Conservation (phyloP, 2,797 vertebrate species). For the Limosa lapponica region DNA sequence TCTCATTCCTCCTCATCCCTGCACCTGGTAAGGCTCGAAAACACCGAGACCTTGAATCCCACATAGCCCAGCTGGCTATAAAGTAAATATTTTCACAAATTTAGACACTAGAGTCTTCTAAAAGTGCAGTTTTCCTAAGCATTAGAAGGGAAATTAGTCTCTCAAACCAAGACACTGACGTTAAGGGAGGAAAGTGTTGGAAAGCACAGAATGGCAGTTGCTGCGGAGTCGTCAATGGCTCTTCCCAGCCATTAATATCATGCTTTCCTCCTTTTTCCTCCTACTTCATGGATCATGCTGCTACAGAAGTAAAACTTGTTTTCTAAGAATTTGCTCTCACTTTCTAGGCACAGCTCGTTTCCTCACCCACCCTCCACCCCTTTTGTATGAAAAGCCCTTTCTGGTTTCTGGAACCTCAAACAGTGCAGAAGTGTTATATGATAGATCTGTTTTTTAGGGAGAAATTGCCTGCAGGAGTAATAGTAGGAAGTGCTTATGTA, state of each 20-base stretch:
- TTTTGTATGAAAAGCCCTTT: not conserved
- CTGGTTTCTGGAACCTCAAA: not conserved
- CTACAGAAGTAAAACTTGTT: not conserved
- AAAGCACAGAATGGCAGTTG: not conserved
- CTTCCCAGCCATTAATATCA: not conserved
- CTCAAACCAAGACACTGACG: not conserved
- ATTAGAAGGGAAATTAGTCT: not conserved
- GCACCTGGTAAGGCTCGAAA: not conserved
- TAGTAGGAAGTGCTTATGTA: slow-evolving; percentile 37
- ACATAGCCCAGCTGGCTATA: not conserved
- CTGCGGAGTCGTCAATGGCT: not conserved
- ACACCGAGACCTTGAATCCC: not conserved
- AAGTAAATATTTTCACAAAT: not conserved
- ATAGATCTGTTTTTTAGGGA: not conserved
- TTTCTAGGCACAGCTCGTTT: not conserved
- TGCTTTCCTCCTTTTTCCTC: not conserved
- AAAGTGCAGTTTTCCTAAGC: not conserved
- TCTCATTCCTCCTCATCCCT: not conserved
- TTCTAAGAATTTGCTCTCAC: not conserved
- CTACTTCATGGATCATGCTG: not conserved
- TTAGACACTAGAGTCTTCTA: not conserved
- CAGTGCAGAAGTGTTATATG: not conserved
- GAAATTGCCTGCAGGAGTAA: not conserved
- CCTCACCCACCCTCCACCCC: not conserved
- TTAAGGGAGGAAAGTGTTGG: not conserved